Evolutionary conservation across 2,888 invertebrate species (phyloP), one percentile per base, ranked within the genome.

Genomic region (Agrochola lychnidis): DNA sequence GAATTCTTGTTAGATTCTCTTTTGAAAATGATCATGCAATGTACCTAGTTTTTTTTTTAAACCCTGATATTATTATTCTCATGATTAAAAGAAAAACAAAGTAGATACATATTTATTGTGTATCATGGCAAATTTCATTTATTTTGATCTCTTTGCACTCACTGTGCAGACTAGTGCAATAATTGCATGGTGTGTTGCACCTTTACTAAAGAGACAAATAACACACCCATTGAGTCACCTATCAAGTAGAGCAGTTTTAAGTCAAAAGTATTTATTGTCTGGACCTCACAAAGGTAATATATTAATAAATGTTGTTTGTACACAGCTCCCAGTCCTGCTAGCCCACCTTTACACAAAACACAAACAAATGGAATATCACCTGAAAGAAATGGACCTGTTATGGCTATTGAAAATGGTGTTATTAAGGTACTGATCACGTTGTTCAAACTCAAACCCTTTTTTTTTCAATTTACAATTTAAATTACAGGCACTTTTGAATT

Each of bases 361-460:
- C 70, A 73, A 66, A 79, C 74, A 73, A 89, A 88, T 83, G 80
- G 81, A 73, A 83, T 79, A 81, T 78, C 89, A 79, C 77, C 87
- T 79, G 92, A 93, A 83, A 94, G 90, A 81, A 92, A 90, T 87
- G 93, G 94, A 19, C 95, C 95, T 36, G 92, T 96, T 59, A 94
- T 96, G 91, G 93, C 96, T 53, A 96, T 96, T 85, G 96, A 96
- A 90, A 96, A 96, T 94, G 96, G 96, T 81, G 88, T 96, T 63
- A 96, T 96, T 81, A 95, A 95, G 94, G 96, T 96, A 89, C 81
- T 45, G 16, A 22, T 48, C 7, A 25, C 53, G 7, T n/a, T 67
- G 1, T 57, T 30, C n/a, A 53, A 19, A 51, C 19, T 51, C 19
- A 51, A 51, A 22, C 22, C 22, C 4, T 36, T 36, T 36, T 36